These are phyloP conservation scores for Tychaedon coryphoeus DNA, from an alignment of 2,113 vertebrate species.

Conservation along the genomic window DNA sequence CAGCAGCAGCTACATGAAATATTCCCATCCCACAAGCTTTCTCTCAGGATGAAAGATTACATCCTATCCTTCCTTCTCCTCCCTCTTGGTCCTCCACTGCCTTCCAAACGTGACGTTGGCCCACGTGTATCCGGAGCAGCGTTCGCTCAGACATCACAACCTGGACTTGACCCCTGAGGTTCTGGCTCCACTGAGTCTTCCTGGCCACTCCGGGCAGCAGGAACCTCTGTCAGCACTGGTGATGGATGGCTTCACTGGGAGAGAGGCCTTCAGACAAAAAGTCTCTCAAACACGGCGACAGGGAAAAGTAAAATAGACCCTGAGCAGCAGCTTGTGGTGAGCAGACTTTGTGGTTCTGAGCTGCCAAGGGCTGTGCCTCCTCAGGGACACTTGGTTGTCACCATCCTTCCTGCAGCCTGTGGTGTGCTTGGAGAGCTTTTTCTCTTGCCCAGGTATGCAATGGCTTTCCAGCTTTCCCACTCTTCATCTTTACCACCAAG, in stretches of 20 bases:
- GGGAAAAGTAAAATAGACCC: constrained; percentile 16
- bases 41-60: constrained; percentile 33
- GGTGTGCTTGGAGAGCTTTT: neutral
- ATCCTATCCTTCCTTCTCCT: constrained; percentile 63
- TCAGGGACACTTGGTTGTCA: neutral
- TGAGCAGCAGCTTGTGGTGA: neutral
- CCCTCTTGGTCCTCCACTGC: constrained; percentile 18
- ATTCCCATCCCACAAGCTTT: neutral
- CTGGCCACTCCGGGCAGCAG: constrained; percentile 50
- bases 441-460: fast-evolving
- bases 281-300: neutral
- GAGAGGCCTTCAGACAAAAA: constrained; percentile 34
- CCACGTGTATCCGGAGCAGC: neutral
- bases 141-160: constrained; percentile 51
- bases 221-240: constrained; percentile 59
- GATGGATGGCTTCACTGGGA: constrained; percentile 64
- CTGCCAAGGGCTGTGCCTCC: neutral
- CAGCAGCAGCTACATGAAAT: neutral
- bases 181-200: constrained; percentile 82
- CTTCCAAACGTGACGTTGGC: neutral
- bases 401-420: neutral
- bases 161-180: constrained; percentile 86
- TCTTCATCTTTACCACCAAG: neutral
- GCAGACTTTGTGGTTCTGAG: neutral
- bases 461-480: neutral